A percentile compares a stretch with the other conserved stretches of the same genome.
Conservation (phyloP, 1,140 invertebrate genomes). For the Eulimnadia texana region DNA sequence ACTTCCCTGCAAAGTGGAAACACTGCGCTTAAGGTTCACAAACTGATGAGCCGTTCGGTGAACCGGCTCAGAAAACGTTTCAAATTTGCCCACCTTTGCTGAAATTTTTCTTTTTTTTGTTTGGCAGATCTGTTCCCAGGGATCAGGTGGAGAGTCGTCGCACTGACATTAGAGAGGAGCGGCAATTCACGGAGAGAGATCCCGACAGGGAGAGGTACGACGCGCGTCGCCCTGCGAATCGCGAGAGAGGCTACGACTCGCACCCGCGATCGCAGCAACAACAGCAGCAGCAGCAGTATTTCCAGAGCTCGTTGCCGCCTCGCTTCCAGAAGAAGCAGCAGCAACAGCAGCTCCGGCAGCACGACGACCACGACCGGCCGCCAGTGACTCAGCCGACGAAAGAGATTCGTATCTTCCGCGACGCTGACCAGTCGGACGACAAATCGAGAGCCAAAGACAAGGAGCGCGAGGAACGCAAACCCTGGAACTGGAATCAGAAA, state of each 20-base stretch:
- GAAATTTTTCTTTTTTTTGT: no score
- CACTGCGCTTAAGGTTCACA: no score
- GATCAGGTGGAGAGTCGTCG: no score
- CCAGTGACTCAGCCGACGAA: not conserved
- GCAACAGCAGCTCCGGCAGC: slow-evolving; percentile 15
- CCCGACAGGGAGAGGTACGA: slow-evolving; percentile 22
- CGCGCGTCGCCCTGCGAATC: slow-evolving; percentile 19
- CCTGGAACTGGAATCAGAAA: not conserved
- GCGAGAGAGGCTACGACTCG: slow-evolving; percentile 29
- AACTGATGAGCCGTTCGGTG: no score
- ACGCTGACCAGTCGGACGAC: not conserved
- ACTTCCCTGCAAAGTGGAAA: no score
- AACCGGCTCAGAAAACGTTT: no score
- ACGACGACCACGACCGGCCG: not conserved
- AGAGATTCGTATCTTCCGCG: not conserved
- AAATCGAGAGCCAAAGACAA: not conserved
- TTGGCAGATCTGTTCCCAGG: no score
- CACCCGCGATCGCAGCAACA: slow-evolving; percentile 36
- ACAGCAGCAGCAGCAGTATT: not conserved
- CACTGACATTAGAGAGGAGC: no score
- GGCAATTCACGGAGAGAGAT: no score
- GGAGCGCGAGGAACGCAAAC: not conserved
- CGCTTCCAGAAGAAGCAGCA: slow-evolving; percentile 38
- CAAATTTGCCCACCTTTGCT: no score
- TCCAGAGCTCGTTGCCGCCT: slow-evolving; percentile 35